Percentiles rank a stretch among this genome's conserved stretches.
Conservation (phyloP, 1,140 invertebrate species). For the Megalopta genalis region DNA sequence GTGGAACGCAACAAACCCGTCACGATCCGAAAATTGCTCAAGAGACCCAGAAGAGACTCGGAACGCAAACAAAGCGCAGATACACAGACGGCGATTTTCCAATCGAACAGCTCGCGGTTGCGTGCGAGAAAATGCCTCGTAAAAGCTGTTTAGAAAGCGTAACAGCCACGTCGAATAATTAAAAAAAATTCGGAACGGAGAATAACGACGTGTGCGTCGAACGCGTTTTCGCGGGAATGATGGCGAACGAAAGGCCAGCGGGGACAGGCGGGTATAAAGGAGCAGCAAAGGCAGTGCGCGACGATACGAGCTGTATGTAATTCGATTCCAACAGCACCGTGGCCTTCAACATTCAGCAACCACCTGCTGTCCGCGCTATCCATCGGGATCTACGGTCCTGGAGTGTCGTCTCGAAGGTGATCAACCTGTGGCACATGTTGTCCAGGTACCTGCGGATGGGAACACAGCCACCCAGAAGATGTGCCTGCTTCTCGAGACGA, state of each 20-base stretch:
- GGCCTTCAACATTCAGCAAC: constrained; percentile 59
- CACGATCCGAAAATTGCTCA: not conserved
- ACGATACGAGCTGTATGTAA: constrained; percentile 61
- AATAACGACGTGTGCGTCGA: not conserved
- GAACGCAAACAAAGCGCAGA: not conserved
- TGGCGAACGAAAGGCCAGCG: not conserved
- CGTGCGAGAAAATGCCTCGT: constrained; percentile 15
- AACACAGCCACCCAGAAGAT: constrained; percentile 44
- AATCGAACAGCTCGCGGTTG: not conserved
- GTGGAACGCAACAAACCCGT: not conserved
- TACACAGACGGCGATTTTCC: not conserved
- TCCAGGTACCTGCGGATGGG: constrained; percentile 52
- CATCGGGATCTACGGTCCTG: constrained; percentile 58
- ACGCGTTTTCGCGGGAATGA: constrained; percentile 5
- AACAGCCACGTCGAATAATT: not conserved
- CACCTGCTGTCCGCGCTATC: constrained; percentile 64
- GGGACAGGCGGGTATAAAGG: not conserved
- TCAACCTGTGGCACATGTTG: constrained; percentile 58
- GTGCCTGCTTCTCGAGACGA: constrained; percentile 52
- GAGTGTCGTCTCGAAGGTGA: constrained; percentile 62
- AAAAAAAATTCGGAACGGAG: too few species aligned
- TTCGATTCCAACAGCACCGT: constrained; percentile 65
- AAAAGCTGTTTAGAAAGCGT: constrained; percentile 27
- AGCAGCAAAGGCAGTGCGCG: not conserved
- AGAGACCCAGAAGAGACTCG: not conserved